phyloP scores from a whole-genome alignment of 53 echinoderm and acorn worm genomes.

The Antedon mediterranea region DNA sequence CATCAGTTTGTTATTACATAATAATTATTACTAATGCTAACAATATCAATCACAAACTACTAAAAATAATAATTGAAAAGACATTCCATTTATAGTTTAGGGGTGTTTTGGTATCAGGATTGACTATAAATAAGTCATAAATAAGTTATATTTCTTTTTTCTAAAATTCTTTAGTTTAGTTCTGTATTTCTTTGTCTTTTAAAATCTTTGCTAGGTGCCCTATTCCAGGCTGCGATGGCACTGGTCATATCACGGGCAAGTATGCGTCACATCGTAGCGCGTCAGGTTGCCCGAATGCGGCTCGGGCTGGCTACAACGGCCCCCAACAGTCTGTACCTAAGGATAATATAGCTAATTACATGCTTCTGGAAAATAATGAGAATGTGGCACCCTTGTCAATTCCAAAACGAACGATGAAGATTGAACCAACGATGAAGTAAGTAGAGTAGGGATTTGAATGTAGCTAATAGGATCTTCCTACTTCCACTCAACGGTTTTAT shows the following conservation, averaged over 20 bases:
- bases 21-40: too few relatives aligned
- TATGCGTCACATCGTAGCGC: conserved; percentile 68
- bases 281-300: conserved; percentile 48
- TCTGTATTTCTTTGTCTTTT: neutral
- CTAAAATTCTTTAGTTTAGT: neutral
- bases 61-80: too few relatives aligned
- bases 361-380: neutral
- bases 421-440: neutral
- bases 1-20: too few relatives aligned
- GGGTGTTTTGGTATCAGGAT: too few relatives aligned
- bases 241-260: conserved; percentile 65
- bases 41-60: too few relatives aligned
- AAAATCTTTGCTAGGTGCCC: conserved; percentile 31
- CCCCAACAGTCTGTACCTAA: conserved; percentile 23
- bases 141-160: too few relatives aligned
- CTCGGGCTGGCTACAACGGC: conserved; percentile 27
- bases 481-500: too few relatives aligned
- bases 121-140: too few relatives aligned
- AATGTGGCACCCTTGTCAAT: neutral
- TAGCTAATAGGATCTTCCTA: too few relatives aligned
- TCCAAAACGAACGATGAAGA: neutral
- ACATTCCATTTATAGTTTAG: too few relatives aligned
- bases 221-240: conserved; percentile 51
- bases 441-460: too few relatives aligned
- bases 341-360: neutral